Percentiles rank a stretch among this genome's conserved stretches.
These are phyloP conservation scores for Caprella mutica DNA, from an alignment of 2,888 invertebrate species.

Conservation along the genomic window DNA sequence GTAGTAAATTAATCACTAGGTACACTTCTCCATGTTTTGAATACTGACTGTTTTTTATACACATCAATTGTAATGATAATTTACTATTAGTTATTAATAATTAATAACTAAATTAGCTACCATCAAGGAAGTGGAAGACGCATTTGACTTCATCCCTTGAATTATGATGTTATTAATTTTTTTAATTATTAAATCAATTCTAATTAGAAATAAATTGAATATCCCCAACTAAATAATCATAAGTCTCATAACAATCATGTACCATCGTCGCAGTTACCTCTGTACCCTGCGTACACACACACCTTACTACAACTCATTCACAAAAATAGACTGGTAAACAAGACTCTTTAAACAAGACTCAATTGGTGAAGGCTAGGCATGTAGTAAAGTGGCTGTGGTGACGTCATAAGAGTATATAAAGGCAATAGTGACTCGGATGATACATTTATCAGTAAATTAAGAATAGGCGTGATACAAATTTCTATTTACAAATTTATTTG, in stretches of 20 bases:
- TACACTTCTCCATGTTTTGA: too few species aligned
- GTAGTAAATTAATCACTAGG: too few species aligned
- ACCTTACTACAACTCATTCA: too few species aligned
- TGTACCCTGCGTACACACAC: too few species aligned
- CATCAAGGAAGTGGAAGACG: background rate
- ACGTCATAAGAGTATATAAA: background rate
- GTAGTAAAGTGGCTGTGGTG: background rate
- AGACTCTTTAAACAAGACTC: too few species aligned
- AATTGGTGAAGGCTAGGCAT: background rate
- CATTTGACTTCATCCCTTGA: background rate
- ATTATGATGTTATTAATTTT: background rate
- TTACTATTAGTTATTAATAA: too few species aligned
- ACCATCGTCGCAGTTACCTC: too few species aligned
- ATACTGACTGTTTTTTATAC: too few species aligned
- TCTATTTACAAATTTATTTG: background rate
- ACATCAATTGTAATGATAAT: conserved; percentile 5
- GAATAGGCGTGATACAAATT: background rate
- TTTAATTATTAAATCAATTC: background rate
- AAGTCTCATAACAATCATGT: background rate
- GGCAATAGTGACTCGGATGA: background rate
- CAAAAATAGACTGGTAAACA: too few species aligned
- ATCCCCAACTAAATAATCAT: conserved; percentile 1
- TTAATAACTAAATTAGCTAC: background rate
- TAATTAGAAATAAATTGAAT: background rate
- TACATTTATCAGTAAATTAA: background rate